Conservation (phyloP, 37 sponge, comb jelly and placozoan species). For the Beroe forskalii region DNA sequence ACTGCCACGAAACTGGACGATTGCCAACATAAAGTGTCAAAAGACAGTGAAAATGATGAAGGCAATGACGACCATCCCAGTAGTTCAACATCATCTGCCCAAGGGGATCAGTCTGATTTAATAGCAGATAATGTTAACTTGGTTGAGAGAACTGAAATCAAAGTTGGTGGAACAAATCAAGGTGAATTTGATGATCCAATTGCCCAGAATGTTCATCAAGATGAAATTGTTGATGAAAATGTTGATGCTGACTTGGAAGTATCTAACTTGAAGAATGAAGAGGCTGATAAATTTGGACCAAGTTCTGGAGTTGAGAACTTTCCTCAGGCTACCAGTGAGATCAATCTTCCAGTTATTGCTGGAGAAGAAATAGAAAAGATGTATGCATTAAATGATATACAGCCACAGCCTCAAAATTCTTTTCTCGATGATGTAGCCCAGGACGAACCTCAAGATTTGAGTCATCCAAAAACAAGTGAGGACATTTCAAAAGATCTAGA, state of each 20-base stretch:
- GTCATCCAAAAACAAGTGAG: too few relatives aligned
- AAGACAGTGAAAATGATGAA: too few relatives aligned
- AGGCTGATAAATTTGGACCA: not conserved
- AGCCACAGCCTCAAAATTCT: too few relatives aligned
- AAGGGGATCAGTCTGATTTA: too few relatives aligned
- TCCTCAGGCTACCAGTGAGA: not conserved
- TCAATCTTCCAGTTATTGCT: not conserved
- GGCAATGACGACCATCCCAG: too few relatives aligned
- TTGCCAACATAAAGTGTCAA: too few relatives aligned
- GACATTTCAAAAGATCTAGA: too few relatives aligned
- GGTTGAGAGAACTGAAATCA: not conserved
- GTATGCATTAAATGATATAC: not conserved
- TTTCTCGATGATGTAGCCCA: too few relatives aligned
- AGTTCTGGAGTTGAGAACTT: not conserved
- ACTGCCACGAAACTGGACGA: not conserved
- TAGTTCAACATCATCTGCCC: too few relatives aligned
- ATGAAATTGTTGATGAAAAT: not conserved
- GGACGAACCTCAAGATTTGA: too few relatives aligned
- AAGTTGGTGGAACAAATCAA: not conserved
- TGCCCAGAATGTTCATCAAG: too few relatives aligned
- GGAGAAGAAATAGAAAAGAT: not conserved
- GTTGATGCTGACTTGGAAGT: not conserved
- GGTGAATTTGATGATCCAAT: too few relatives aligned
- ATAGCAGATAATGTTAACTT: not conserved
- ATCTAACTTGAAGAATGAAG: not conserved